phyloP scores from a whole-genome alignment of 2,888 invertebrate species.

The Crossocerus cetratus region DNA sequence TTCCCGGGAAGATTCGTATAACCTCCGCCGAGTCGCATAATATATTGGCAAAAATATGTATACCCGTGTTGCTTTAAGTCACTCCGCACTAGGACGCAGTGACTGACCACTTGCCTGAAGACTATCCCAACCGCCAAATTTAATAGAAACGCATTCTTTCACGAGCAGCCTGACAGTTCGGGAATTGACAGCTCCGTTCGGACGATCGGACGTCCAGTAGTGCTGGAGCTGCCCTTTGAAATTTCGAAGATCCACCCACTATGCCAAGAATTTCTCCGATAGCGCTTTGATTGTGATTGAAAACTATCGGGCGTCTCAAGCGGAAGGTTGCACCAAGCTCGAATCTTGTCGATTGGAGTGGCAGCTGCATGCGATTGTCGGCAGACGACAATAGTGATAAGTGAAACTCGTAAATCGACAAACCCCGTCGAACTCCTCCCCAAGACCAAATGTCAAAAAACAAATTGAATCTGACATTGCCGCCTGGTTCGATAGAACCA shows the following conservation, averaged over 20 bases:
- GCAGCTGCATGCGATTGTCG: not conserved
- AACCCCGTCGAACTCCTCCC: not conserved
- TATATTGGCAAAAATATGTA: constrained; percentile 36
- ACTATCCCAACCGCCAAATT: not conserved
- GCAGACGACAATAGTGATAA: not conserved
- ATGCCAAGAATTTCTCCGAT: constrained; percentile 29
- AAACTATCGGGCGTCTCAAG: not conserved
- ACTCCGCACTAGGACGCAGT: constrained; percentile 8
- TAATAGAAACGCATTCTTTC: not conserved
- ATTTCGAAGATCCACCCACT: constrained; percentile 18
- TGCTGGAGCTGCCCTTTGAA: constrained; percentile 6
- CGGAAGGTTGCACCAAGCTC: not conserved
- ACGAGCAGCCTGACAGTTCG: constrained; percentile 22
- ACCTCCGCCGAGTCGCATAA: constrained; percentile 47
- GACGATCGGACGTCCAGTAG: constrained; percentile 7
- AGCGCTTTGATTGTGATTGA: constrained; percentile 25
- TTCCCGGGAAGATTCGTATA: constrained; percentile 59
- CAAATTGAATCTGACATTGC: constrained; percentile 92
- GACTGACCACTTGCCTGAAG: not conserved
- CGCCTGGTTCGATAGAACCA: constrained; percentile 91
- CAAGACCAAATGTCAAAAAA: constrained; percentile 88
- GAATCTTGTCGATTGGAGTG: not conserved
- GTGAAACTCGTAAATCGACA: constrained; percentile 15
- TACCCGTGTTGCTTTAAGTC: not conserved
- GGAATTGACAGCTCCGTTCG: constrained; percentile 31